Evolutionary conservation across 1,140 invertebrate species (phyloP).

Genomic region (Drosophila orena): DNA sequence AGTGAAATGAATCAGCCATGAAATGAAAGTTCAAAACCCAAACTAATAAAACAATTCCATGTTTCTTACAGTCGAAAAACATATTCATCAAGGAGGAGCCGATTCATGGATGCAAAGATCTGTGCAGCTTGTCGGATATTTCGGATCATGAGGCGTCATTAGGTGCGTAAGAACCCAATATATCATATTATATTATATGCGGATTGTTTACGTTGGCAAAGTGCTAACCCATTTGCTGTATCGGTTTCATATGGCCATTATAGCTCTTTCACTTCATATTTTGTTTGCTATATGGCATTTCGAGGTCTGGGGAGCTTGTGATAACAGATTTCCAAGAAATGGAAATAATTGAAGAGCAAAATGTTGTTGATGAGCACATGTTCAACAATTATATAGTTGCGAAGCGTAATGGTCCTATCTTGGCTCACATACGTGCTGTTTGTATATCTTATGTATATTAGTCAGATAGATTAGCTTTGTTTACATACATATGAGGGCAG

Average conservation of each 20-base stretch:
- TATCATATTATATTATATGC: slow-evolving; percentile 1
- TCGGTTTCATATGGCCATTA: slow-evolving; percentile 29
- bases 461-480: slow-evolving; percentile 24
- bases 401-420: slow-evolving; percentile 50
- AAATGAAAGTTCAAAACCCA: not conserved
- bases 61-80: slow-evolving; percentile 58
- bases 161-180: slow-evolving; percentile 62
- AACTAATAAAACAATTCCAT: not conserved
- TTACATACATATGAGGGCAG: slow-evolving; percentile 8
- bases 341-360: slow-evolving; percentile 74
- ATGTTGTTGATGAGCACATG: slow-evolving; percentile 61
- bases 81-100: slow-evolving; percentile 82
- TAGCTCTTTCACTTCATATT: slow-evolving; percentile 9
- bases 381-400: slow-evolving; percentile 42
- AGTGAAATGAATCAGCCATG: not conserved
- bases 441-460: slow-evolving; percentile 1
- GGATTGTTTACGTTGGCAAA: slow-evolving; percentile 18
- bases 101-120: slow-evolving; percentile 71
- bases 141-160: slow-evolving; percentile 82
- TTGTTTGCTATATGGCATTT: slow-evolving; percentile 42
- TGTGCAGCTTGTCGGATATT: slow-evolving; percentile 82
- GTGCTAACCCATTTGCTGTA: slow-evolving; percentile 48
- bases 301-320: slow-evolving; percentile 31
- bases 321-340: slow-evolving; percentile 74
- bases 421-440: slow-evolving; percentile 19